Percentiles rank a stretch among this genome's conserved stretches.
Evolutionary conservation across 1,140 invertebrate genomes (phyloP).

Genomic region (Watersipora subatra): DNA sequence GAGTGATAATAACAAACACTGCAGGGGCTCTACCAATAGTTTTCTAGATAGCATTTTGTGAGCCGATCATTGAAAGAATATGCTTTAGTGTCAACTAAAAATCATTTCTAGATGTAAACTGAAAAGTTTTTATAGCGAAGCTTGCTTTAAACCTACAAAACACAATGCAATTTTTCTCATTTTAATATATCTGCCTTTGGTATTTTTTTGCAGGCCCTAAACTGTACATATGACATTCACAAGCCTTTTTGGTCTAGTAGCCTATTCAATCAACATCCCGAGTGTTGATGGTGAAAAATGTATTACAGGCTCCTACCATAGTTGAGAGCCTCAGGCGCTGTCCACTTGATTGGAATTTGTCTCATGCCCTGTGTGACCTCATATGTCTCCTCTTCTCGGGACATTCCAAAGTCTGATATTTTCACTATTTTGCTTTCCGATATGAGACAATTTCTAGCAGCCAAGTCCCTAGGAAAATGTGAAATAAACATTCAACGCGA

Average conservation of each 20-base stretch:
- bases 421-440: constrained; percentile 69
- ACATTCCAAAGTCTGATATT: constrained; percentile 97
- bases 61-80: background rate
- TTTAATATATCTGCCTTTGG: no score
- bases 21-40: background rate
- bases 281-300: no score
- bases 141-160: no score
- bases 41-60: background rate
- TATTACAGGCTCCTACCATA: no score
- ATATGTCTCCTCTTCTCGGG: constrained; percentile 89
- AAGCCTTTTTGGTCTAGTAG: no score
- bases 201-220: no score
- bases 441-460: constrained; percentile 83
- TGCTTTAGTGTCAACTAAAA: no score
- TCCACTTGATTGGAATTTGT: constrained; percentile 97
- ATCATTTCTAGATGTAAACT: no score
- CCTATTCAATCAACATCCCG: no score
- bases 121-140: no score
- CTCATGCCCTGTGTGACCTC: constrained; percentile 94
- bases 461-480: constrained; percentile 57
- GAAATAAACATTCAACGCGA: background rate
- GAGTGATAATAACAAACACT: constrained; percentile 4
- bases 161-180: no score
- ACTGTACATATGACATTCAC: no score
- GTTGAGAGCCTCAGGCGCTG: constrained; percentile 86